Percentiles rank a stretch among this genome's conserved stretches.
These are phyloP conservation scores for Bucorvus abyssinicus DNA, from an alignment of 2,797 vertebrate species.

Conservation along the genomic window DNA sequence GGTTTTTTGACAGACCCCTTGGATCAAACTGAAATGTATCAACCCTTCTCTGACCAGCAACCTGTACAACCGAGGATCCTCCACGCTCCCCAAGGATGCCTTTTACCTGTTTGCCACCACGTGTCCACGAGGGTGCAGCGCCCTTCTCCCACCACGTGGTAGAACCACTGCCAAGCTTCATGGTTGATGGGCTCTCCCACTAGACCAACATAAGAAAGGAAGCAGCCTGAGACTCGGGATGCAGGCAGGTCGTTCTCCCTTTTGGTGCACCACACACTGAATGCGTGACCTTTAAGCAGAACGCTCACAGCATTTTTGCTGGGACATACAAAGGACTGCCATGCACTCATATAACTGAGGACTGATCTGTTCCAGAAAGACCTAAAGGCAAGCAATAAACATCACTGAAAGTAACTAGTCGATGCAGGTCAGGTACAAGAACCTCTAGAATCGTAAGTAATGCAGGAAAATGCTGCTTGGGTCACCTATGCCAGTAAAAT, in stretches of 20 bases:
- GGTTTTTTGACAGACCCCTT: neutral
- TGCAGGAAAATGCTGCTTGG: neutral
- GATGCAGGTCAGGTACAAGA: neutral
- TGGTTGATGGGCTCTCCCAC: constrained; percentile 97
- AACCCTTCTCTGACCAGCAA: neutral
- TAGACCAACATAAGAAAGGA: constrained; percentile 63
- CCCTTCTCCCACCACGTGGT: constrained; percentile 87
- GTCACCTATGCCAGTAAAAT: neutral
- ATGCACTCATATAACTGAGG: neutral
- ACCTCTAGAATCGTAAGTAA: neutral
- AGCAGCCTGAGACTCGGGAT: neutral
- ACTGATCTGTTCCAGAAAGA: neutral
- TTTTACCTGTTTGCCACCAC: constrained; percentile 98
- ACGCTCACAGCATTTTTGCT: neutral
- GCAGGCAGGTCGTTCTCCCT: neutral
- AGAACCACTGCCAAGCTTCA: constrained; percentile 96
- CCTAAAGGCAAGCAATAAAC: neutral
- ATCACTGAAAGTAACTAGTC: neutral
- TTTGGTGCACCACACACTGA: neutral
- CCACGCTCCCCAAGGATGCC: accelerated
- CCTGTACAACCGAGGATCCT: neutral
- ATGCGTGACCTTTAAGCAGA: neutral
- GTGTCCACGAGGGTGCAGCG: constrained; percentile 92
- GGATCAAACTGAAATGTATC: neutral
- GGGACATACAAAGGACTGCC: neutral